Conservation (phyloP, 2,888 invertebrate species). For the Caenorhabditis afra region DNA sequence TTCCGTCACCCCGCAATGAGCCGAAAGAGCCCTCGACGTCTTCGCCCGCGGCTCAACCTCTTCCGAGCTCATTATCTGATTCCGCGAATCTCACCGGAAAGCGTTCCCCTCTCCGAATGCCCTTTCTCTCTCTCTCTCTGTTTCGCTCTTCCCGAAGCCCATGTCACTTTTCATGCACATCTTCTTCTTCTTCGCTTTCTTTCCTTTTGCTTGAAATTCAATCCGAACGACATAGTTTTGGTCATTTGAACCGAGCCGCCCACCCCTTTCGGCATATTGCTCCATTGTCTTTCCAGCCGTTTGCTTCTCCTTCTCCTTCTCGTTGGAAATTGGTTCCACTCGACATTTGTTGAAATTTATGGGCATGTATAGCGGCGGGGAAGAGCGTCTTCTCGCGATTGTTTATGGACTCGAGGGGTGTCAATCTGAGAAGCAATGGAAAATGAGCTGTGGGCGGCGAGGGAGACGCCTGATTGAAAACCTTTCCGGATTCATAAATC, state of each 20-base stretch:
- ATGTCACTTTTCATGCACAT: slow-evolving; percentile 43
- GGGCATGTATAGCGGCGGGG: slow-evolving; percentile 7
- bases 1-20: too few species aligned
- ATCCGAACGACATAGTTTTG: slow-evolving; percentile 28
- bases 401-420: slow-evolving; percentile 43
- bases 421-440: slow-evolving; percentile 25
- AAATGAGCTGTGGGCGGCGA: slow-evolving; percentile 1
- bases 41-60: too few species aligned
- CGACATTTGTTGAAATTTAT: slow-evolving; percentile 16
- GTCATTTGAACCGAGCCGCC: slow-evolving; percentile 4
- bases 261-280: slow-evolving; percentile 10
- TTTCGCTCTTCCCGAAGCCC: slow-evolving; percentile 4
- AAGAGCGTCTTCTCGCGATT: slow-evolving; percentile 6
- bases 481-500: too few species aligned
- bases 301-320: neutral
- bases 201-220: slow-evolving; percentile 37
- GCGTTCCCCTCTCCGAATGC: neutral
- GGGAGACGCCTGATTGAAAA: too few species aligned
- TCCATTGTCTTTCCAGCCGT: slow-evolving; percentile 12
- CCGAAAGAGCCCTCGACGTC: too few species aligned
- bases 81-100: too few species aligned
- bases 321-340: neutral
- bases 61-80: too few species aligned
- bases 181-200: slow-evolving; percentile 4
- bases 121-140: slow-evolving; percentile 7